Conservation (phyloP, 2,797 vertebrate species). For the Clarias fuscus region DNA sequence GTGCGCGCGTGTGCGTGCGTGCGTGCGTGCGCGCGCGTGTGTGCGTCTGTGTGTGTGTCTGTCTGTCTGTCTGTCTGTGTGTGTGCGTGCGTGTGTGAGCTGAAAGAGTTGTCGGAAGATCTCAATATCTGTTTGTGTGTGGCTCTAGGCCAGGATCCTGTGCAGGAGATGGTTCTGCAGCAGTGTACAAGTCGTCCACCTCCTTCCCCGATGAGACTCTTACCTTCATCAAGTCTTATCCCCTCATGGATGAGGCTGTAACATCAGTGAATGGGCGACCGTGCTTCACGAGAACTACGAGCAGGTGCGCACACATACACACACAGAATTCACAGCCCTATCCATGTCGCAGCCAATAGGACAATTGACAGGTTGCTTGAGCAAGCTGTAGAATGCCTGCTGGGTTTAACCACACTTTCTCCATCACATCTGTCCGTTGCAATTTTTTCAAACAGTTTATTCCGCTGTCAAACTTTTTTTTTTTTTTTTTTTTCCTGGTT, state of each 20-base stretch:
- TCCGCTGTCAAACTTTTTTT: conserved; percentile 11
- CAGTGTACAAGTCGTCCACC: conserved; percentile 78
- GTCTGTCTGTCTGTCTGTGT: conserved; percentile 6
- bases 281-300: conserved; percentile 86
- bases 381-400: conserved; percentile 34
- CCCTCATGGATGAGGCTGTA: conserved; percentile 87
- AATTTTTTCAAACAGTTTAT: conserved; percentile 55
- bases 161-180: conserved; percentile 80
- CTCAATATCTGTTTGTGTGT: conserved; percentile 12
- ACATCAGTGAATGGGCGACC: conserved; percentile 81
- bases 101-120: neutral
- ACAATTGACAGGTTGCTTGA: conserved; percentile 33
- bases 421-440: conserved; percentile 70
- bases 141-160: conserved; percentile 85
- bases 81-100: conserved; percentile 13
- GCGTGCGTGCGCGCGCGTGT: conserved; percentile 10
- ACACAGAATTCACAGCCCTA: neutral
- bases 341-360: conserved; percentile 33
- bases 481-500: neutral
- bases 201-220: conserved; percentile 89
- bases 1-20: conserved; percentile 21
- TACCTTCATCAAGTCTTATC: conserved; percentile 92
- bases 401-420: conserved; percentile 29
- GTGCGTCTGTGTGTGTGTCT: no score
- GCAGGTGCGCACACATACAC: conserved; percentile 75